Conservation (phyloP, 2,888 invertebrate genomes). For the Hoplodrina ambigua region DNA sequence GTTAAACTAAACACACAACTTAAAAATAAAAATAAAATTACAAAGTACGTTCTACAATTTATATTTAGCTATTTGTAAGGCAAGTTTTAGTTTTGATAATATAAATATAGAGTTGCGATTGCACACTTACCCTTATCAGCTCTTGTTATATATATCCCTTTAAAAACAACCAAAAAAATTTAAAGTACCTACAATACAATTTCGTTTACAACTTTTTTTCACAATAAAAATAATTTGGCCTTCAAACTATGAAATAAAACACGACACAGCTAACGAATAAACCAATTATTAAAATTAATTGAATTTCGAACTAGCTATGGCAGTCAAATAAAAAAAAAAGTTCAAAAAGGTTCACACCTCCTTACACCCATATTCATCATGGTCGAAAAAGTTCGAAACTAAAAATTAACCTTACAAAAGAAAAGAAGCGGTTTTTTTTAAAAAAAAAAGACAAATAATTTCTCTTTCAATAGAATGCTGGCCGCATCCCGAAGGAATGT, state of each 20-base stretch:
- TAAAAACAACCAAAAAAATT: background rate
- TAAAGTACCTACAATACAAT: background rate
- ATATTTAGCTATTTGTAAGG: no score
- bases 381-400: slow-evolving; percentile 68
- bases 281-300: slow-evolving; percentile 64
- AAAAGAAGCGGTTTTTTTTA: slow-evolving; percentile 72
- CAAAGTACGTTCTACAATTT: no score
- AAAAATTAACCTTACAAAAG: slow-evolving; percentile 74
- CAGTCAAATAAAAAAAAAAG: slow-evolving; percentile 52
- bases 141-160: no score
- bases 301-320: slow-evolving; percentile 53
- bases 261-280: slow-evolving; percentile 11
- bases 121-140: slow-evolving; percentile 1
- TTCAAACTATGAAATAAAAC: background rate
- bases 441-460: slow-evolving; percentile 80
- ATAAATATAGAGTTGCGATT: no score
- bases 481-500: slow-evolving; percentile 80
- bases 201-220: background rate
- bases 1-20: no score
- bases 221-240: background rate
- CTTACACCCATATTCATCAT: slow-evolving; percentile 67
- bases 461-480: slow-evolving; percentile 83
- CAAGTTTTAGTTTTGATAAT: no score
- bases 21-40: no score
- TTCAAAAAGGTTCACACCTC: slow-evolving; percentile 67